Percentiles rank a stretch among this genome's conserved stretches.
Conservation (phyloP, 2,797 vertebrate genomes). For the Propithecus deckenii region DNA sequence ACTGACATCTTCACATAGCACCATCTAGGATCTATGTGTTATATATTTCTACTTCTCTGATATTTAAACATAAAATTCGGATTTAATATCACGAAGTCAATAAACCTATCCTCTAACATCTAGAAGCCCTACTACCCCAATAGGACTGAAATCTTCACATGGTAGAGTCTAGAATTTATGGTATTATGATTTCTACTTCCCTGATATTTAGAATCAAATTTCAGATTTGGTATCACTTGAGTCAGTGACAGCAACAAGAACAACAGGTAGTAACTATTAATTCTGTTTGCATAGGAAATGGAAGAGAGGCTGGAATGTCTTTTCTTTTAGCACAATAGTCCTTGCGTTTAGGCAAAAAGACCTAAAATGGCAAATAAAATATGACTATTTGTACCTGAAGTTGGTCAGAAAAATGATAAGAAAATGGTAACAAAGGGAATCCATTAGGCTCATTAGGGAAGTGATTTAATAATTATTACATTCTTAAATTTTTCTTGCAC, state of each 20-base stretch:
- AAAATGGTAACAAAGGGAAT: not conserved
- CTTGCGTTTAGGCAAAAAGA: not conserved
- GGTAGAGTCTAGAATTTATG: not conserved
- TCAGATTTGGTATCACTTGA: not conserved
- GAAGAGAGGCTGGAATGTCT: not conserved
- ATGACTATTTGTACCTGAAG: not conserved
- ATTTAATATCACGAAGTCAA: not conserved
- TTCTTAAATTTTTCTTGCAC: not conserved
- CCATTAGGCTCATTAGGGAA: not conserved
- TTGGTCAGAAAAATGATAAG: not conserved
- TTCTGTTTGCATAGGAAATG: not conserved
- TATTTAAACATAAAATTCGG: not conserved
- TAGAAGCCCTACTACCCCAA: not conserved
- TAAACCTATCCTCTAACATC: not conserved
- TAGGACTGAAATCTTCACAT: not conserved
- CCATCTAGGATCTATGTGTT: not conserved
- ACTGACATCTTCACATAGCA: not conserved
- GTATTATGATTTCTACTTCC: not conserved
- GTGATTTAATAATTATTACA: slow-evolving; percentile 13
- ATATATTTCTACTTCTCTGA: not conserved
- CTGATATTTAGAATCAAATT: not conserved
- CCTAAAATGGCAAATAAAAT: not conserved
- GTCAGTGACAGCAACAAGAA: not conserved
- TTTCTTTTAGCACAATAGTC: not conserved
- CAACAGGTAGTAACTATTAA: not conserved